Percentiles rank a stretch among this genome's conserved stretches.
Evolutionary conservation across 2,113 vertebrate species (phyloP).

Genomic region (Macroglossus sobrinus): DNA sequence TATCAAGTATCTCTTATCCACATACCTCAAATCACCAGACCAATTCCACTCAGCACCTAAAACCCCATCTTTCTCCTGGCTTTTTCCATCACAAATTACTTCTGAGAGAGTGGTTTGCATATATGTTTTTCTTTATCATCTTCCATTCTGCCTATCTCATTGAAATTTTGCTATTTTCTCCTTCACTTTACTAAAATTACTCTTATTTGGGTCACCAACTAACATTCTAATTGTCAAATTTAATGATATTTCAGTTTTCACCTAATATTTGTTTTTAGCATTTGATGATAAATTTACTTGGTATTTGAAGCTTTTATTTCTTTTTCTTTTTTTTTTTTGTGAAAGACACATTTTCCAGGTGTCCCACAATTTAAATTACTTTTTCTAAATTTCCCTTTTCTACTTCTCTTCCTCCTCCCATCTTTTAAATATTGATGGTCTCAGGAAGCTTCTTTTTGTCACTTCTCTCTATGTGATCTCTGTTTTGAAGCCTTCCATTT

Average conservation of each 20-base stretch:
- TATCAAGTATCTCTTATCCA: not conserved
- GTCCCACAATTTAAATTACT: not conserved
- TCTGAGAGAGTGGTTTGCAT: not conserved
- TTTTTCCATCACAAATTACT: not conserved
- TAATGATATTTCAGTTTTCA: not conserved
- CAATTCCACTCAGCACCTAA: not conserved
- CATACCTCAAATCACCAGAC: not conserved
- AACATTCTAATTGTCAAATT: not conserved
- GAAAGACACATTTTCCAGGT: not conserved
- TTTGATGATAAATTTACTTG: not conserved
- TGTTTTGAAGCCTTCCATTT: not conserved
- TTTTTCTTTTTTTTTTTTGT: not conserved
- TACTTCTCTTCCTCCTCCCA: not conserved
- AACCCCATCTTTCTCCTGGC: not conserved
- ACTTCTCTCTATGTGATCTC: not conserved
- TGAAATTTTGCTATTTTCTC: not conserved
- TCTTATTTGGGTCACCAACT: not conserved
- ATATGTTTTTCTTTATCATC: not conserved
- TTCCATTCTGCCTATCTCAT: not conserved
- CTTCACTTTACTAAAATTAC: not conserved
- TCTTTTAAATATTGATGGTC: not conserved
- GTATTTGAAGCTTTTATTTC: not conserved
- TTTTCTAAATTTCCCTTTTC: not conserved
- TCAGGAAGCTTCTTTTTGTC: not conserved
- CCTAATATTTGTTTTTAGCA: not conserved